Evolutionary conservation across 2,797 vertebrate genomes (phyloP).

Genomic region (Oryzias dopingdopingensis): DNA sequence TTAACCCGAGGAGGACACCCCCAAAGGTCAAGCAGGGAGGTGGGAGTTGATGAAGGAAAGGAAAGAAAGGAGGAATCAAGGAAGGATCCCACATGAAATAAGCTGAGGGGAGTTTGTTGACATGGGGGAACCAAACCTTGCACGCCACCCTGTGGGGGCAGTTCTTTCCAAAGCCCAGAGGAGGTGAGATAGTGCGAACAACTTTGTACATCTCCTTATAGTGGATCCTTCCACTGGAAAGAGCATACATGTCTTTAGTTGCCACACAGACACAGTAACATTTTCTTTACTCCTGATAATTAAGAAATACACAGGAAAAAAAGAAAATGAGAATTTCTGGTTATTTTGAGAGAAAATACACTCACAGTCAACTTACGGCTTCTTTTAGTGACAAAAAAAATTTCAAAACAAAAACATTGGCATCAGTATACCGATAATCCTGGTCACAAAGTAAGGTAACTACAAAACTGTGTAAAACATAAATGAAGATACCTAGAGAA

Average conservation of each 20-base stretch:
- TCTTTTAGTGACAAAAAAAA: no score
- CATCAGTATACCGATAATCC: no score
- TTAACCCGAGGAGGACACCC: conserved; percentile 60
- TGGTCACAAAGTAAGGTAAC: no score
- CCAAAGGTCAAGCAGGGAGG: conserved; percentile 52
- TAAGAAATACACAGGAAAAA: no score
- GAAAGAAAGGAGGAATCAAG: conserved; percentile 67
- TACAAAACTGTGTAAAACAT: no score
- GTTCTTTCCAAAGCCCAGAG: conserved; percentile 99
- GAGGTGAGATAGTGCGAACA: conserved; percentile 98
- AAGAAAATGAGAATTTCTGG: no score
- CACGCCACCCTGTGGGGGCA: conserved; percentile 99
- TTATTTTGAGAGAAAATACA: no score
- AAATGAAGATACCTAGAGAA: no score
- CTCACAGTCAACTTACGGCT: no score
- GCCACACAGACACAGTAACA: conserved; percentile 15
- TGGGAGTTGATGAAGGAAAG: conserved; percentile 35
- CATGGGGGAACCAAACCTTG: conserved; percentile 95
- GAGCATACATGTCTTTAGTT: conserved; percentile 84
- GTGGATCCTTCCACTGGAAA: conserved; percentile 98
- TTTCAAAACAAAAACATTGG: no score
- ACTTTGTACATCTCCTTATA: conserved; percentile 99
- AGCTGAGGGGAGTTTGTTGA: conserved; percentile 32
- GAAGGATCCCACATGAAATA: conserved; percentile 51
- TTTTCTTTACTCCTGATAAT: neutral